A percentile compares a stretch with the other conserved stretches of the same genome.
phyloP scores from a whole-genome alignment of 2,797 vertebrate species.

The Chanos chanos region DNA sequence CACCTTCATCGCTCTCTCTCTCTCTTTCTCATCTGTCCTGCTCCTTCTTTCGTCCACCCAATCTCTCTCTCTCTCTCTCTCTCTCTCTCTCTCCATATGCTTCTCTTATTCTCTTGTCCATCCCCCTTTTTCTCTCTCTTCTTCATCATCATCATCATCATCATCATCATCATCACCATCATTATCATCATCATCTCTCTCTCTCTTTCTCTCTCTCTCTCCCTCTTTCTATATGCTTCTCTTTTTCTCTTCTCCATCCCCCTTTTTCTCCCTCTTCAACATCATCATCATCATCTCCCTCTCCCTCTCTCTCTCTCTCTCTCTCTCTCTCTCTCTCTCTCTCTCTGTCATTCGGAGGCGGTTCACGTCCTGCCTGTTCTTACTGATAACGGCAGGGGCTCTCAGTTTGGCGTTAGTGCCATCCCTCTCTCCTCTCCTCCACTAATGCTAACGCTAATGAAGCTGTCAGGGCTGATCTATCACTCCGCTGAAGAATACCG shows the following conservation, averaged over 20 bases:
- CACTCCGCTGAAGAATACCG: constrained; percentile 45
- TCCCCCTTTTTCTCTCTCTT: not conserved
- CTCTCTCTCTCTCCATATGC: constrained; percentile 5
- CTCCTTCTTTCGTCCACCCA: too few species aligned
- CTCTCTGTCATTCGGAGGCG: too few species aligned
- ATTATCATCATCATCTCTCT: too few species aligned
- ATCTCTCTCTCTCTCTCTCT: not conserved
- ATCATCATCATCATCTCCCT: too few species aligned
- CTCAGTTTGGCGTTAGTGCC: not conserved
- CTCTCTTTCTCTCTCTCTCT: too few species aligned
- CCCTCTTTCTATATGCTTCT: too few species aligned
- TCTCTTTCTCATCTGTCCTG: not conserved
- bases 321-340: constrained; percentile 8
- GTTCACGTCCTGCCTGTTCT: not conserved
- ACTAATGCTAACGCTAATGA: constrained; percentile 56
- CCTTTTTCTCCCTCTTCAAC: not conserved
- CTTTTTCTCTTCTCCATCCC: constrained; percentile 13
- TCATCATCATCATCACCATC: constrained; percentile 10
- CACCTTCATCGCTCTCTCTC: constrained; percentile 2
- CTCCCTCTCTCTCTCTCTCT: not conserved
- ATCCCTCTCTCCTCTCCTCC: constrained; percentile 8
- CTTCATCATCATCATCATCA: not conserved
- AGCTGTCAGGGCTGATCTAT: constrained; percentile 58
- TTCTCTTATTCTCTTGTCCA: constrained; percentile 10
- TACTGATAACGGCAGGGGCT: constrained; percentile 1